Percentiles rank a stretch among this genome's conserved stretches.
Evolutionary conservation across 1,140 invertebrate species (phyloP).

Genomic region (Musca domestica): DNA sequence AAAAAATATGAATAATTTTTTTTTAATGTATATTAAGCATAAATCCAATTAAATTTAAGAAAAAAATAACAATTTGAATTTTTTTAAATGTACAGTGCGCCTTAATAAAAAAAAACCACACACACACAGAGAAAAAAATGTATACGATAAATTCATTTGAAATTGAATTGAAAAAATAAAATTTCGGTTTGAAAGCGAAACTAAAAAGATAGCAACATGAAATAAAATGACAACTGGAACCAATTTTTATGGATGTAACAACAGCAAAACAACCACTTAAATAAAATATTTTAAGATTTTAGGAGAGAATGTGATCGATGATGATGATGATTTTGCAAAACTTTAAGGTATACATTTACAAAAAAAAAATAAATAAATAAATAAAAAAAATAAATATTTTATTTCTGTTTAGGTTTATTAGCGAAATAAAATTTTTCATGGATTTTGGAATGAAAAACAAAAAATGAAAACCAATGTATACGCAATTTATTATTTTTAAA

Average conservation of each 20-base stretch:
- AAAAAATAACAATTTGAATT: constrained; percentile 18
- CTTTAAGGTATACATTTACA: too few relatives aligned
- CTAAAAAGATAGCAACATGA: background rate
- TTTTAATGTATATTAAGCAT: constrained; percentile 14
- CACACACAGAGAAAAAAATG: constrained; percentile 12
- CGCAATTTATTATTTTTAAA: too few relatives aligned
- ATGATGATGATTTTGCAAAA: too few relatives aligned
- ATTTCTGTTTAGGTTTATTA: too few relatives aligned
- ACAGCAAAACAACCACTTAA: constrained; percentile 11
- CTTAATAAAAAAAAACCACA: constrained; percentile 23
- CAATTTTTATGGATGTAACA: background rate
- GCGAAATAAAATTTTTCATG: too few relatives aligned
- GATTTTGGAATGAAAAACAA: too few relatives aligned
- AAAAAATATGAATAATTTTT: constrained; percentile 10
- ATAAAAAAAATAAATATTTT: too few relatives aligned
- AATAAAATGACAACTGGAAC: background rate
- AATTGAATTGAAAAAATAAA: constrained; percentile 16
- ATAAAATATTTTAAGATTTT: background rate
- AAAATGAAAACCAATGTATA: too few relatives aligned
- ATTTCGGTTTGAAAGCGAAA: constrained; percentile 7
- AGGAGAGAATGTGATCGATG: too few relatives aligned
- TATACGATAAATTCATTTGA: constrained; percentile 24
- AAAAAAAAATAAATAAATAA: too few relatives aligned
- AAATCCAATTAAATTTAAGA: background rate
- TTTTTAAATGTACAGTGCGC: constrained; percentile 18